These are phyloP conservation scores for Sebastes glaucus DNA, from an alignment of 2,797 vertebrate genomes.

Conservation along the genomic window DNA sequence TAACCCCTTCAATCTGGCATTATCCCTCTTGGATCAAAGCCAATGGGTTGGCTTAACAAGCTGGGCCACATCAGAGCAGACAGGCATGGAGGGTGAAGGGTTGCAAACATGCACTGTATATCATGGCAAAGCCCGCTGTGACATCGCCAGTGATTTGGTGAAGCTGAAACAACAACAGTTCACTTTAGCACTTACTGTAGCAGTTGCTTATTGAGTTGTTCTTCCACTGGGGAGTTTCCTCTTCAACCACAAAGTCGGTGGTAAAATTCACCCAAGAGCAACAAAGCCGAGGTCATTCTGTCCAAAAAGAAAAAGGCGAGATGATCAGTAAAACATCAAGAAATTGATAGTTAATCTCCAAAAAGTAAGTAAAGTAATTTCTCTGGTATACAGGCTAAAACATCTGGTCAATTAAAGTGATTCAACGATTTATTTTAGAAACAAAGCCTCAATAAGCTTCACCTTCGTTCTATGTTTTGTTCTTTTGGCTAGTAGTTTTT, in stretches of 20 bases:
- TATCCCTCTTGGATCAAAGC: slow-evolving; percentile 65
- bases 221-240: neutral
- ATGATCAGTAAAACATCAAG: slow-evolving; percentile 22
- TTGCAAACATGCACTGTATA: slow-evolving; percentile 25
- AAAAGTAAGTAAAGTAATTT: slow-evolving; percentile 16
- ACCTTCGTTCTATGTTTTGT: neutral
- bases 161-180: neutral
- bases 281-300: neutral
- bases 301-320: neutral
- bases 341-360: slow-evolving; percentile 36
- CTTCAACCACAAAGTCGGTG: neutral
- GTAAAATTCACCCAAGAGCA: slow-evolving; percentile 1
- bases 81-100: slow-evolving; percentile 21
- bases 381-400: neutral
- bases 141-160: slow-evolving; percentile 23
- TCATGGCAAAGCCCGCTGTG: slow-evolving; percentile 29
- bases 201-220: neutral
- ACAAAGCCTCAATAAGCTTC: neutral
- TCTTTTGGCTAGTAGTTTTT: neutral
- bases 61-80: slow-evolving; percentile 54
- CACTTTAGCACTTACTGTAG: neutral
- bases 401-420: slow-evolving; percentile 29
- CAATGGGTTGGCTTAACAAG: slow-evolving; percentile 60
- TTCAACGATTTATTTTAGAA: neutral
- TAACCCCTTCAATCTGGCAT: slow-evolving; percentile 68